Evolutionary conservation across 2,888 invertebrate species (phyloP), one percentile per base, ranked within the genome.

Genomic region (Agrotis clavis): DNA sequence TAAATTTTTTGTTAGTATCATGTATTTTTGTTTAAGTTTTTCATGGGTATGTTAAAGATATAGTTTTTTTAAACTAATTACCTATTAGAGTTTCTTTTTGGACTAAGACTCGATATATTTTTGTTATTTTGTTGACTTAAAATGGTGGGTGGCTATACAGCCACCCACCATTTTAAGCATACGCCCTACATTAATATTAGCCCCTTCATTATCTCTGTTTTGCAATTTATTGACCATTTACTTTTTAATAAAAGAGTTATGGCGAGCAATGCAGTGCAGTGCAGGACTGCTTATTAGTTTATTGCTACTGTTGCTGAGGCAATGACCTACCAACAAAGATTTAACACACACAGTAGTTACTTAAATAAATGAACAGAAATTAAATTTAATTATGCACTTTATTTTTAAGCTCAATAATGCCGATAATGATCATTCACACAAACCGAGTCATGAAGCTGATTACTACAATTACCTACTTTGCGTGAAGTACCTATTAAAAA

Each of bases 401-500:
- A 63, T 60, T 73, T 66, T 64, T 65, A 54, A 79, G 65, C 61
- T 64, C 30, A 62, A 56, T 74, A 60, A 54, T 68, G 19, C 14
- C 51, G 41, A 73, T 69, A 59, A 69, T 78, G 45, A 74, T 51
- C n/a, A 25, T 54, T 54, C n/a, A 53, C 50, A 50, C 66, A 57
- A 75, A 75, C 50, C 21, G 54, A 19, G 57, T 57, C 65, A 74
- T 74, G 25, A 65, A 48, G 56, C 48, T 57, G 51, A 79, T 72
- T 72, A 67, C 62, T 60, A 60, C 62, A 79, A 72, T 63, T 79
- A 67, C n/a, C n/a, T n/a, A n/a, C 50, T 30, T 47, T 16, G 50
- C 41, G 41, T 62, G 50, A 73, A 56, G 59, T 50, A n/a, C n/a
- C n/a, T n/a, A n/a, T 50, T 60, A 59, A 65, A 72, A 54, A 59